Conservation (phyloP, 2,113 vertebrate genomes). For the Pluvialis apricaria region DNA sequence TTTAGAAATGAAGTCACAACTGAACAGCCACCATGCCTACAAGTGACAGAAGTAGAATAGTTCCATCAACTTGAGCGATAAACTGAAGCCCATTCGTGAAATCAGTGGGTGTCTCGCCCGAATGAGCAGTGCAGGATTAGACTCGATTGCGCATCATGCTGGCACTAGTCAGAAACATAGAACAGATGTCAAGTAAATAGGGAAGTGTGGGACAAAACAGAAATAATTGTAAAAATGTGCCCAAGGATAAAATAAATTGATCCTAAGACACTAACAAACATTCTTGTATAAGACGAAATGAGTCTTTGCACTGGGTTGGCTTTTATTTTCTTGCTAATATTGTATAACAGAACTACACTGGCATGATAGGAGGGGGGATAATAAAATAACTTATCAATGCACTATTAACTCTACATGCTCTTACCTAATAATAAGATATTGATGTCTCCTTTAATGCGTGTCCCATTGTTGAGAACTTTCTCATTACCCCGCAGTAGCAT, state of each 20-base stretch:
- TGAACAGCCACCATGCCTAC: not conserved
- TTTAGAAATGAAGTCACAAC: not conserved
- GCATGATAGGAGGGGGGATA: constrained; percentile 57
- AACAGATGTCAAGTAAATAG: constrained; percentile 64
- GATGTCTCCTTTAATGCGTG: constrained; percentile 79
- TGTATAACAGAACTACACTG: constrained; percentile 57
- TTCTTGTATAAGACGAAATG: constrained; percentile 58
- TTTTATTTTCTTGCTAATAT: constrained; percentile 75
- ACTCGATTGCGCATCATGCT: not conserved
- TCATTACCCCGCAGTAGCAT: constrained; percentile 79
- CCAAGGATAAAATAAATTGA: constrained; percentile 66
- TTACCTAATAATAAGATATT: constrained; percentile 85
- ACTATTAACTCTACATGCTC: constrained; percentile 72
- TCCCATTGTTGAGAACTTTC: constrained; percentile 77
- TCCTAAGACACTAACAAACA: constrained; percentile 61
- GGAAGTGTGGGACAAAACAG: constrained; percentile 52
- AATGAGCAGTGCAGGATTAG: constrained; percentile 40
- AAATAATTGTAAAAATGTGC: constrained; percentile 61
- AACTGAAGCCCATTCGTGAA: constrained; percentile 28
- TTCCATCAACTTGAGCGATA: constrained; percentile 9
- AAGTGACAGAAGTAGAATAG: constrained; percentile 45
- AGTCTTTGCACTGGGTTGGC: constrained; percentile 51
- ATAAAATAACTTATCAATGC: constrained; percentile 79
- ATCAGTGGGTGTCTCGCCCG: constrained; percentile 9
- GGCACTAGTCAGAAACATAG: not conserved